Percentiles rank a stretch among this genome's conserved stretches.
These are phyloP conservation scores for Propsilocerus akamusi DNA, from an alignment of 1,140 invertebrate genomes.

Conservation along the genomic window DNA sequence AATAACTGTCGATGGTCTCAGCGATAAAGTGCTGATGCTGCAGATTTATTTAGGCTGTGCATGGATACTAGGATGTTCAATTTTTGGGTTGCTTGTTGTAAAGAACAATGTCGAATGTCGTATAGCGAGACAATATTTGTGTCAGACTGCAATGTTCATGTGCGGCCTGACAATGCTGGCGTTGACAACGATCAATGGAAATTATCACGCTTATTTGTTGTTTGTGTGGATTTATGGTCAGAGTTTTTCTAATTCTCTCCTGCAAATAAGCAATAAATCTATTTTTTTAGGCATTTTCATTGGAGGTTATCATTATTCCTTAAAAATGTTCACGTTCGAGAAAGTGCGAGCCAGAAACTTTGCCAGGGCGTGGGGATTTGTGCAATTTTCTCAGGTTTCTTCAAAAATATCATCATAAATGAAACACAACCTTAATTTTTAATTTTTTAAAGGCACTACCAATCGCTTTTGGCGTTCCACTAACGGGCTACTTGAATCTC, in stretches of 20 bases:
- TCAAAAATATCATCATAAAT: not conserved
- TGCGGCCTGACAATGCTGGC: conserved; percentile 62
- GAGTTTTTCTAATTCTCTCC: conserved; percentile 4
- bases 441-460: conserved; percentile 36
- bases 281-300: conserved; percentile 45
- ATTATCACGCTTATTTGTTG: conserved; percentile 57
- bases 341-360: conserved; percentile 68
- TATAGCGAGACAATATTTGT: conserved; percentile 70
- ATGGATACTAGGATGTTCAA: conserved; percentile 61
- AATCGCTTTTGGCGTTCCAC: conserved; percentile 68
- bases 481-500: conserved; percentile 56
- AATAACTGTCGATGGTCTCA: conserved; percentile 50
- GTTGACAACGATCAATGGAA: conserved; percentile 62
- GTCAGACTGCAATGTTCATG: conserved; percentile 55
- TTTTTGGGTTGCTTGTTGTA: conserved; percentile 64
- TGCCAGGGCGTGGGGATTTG: conserved; percentile 72
- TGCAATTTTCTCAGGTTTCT: conserved; percentile 67
- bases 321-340: conserved; percentile 80
- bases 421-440: not conserved
- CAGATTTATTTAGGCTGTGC: conserved; percentile 65
- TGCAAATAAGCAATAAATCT: conserved; percentile 5
- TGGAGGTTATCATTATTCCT: conserved; percentile 67
- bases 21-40: conserved; percentile 46
- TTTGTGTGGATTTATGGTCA: conserved; percentile 68
- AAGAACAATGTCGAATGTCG: conserved; percentile 66